Evolutionary conservation across 2,113 vertebrate species (phyloP).

Genomic region (Scartelaos histophorus): DNA sequence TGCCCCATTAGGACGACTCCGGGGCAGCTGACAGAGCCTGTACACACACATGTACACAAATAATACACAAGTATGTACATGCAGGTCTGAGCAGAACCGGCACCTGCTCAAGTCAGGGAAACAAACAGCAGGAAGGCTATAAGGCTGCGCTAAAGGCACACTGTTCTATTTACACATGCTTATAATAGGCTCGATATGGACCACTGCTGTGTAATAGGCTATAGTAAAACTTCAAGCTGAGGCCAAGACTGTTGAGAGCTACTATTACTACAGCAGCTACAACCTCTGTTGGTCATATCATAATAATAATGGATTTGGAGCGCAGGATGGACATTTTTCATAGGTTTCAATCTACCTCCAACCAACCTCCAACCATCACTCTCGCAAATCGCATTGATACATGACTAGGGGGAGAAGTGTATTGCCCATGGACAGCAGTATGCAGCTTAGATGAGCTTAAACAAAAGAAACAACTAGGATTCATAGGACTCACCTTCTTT

Average conservation of each 20-base stretch:
- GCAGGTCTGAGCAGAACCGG: neutral
- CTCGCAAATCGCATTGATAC: no score
- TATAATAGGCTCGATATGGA: neutral
- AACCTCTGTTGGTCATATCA: neutral
- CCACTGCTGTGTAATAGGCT: neutral
- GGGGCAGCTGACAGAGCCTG: constrained; percentile 58
- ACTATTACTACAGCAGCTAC: neutral
- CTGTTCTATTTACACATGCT: neutral
- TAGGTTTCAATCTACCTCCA: no score
- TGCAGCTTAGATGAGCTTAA: no score
- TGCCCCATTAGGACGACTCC: constrained; percentile 50
- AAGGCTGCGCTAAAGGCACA: neutral
- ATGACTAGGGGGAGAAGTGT: no score
- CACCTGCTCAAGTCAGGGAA: constrained; percentile 18
- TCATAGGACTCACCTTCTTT: no score
- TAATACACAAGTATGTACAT: constrained; percentile 11
- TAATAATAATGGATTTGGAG: neutral
- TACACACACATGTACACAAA: constrained; percentile 31
- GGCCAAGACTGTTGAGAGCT: neutral
- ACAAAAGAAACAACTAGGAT: no score
- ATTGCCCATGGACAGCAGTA: no score
- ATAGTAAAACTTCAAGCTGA: neutral
- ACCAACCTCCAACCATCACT: no score
- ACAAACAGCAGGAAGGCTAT: neutral
- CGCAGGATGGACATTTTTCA: no score